Evolutionary conservation across 2,888 invertebrate genomes (phyloP).

Genomic region (Acanthacorydalis orientalis): DNA sequence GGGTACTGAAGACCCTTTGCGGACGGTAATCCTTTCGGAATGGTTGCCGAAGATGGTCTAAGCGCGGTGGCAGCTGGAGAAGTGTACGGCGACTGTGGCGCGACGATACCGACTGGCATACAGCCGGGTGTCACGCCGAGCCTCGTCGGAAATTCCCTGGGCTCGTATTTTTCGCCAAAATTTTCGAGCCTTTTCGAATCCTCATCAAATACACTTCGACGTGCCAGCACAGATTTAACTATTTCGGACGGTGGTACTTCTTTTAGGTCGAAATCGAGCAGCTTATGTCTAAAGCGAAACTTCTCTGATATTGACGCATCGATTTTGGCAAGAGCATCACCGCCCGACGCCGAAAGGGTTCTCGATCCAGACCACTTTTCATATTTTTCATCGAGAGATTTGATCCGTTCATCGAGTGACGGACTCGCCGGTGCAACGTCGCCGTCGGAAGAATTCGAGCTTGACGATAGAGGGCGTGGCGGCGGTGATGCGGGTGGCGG

Average conservation of each 20-base stretch:
- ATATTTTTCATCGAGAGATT: conserved; percentile 83
- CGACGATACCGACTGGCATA: conserved; percentile 1
- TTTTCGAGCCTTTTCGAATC: conserved; percentile 85
- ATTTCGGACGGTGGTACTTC: conserved; percentile 86
- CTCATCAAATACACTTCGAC: conserved; percentile 90
- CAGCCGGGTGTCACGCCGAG: conserved; percentile 14
- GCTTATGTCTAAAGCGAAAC: conserved; percentile 48
- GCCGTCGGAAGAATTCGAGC: conserved; percentile 58
- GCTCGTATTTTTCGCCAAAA: conserved; percentile 68
- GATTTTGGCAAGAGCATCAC: conserved; percentile 32
- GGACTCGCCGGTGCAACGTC: conserved; percentile 52
- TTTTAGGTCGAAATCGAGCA: conserved; percentile 62
- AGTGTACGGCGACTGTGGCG: neutral
- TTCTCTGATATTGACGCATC: conserved; percentile 34
- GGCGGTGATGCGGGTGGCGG: conserved; percentile 44
- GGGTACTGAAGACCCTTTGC: conserved; percentile 54
- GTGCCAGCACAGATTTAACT: conserved; percentile 78
- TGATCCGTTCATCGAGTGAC: conserved; percentile 78
- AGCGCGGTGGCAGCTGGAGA: conserved; percentile 4
- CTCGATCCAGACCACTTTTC: conserved; percentile 71
- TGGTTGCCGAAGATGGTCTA: conserved; percentile 10
- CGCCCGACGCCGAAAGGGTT: conserved; percentile 36
- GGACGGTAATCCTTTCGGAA: conserved; percentile 17
- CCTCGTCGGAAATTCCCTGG: conserved; percentile 30
- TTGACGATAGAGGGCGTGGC: conserved; percentile 53